Evolutionary conservation across 1,140 invertebrate genomes (phyloP).

Genomic region (Watersipora subatra): DNA sequence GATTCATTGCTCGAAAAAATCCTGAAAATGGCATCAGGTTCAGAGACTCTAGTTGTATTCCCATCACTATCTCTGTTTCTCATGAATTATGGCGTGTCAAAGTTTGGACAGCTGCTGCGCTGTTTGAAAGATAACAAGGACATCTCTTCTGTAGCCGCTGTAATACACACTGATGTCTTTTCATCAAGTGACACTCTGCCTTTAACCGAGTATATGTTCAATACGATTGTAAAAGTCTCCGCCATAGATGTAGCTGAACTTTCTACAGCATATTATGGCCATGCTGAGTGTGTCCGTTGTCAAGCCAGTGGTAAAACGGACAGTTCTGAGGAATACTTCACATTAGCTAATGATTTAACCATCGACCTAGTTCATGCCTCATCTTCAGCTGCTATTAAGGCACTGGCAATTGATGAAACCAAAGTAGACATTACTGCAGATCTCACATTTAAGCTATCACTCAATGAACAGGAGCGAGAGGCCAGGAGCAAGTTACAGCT

Average conservation of each 20-base stretch:
- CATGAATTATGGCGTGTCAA: background rate
- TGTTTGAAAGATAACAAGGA: background rate
- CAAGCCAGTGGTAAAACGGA: background rate
- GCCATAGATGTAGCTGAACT: background rate
- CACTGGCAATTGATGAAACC: background rate
- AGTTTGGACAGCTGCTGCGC: background rate
- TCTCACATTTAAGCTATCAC: constrained; percentile 36
- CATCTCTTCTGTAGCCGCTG: background rate
- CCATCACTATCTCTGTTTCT: background rate
- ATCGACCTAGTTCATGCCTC: background rate
- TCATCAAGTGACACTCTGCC: background rate
- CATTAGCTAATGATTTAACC: background rate
- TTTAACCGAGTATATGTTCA: background rate
- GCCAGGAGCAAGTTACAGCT: constrained; percentile 29
- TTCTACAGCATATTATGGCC: background rate
- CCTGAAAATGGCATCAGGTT: background rate
- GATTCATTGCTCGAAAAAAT: background rate
- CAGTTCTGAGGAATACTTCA: background rate
- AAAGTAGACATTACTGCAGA: constrained; percentile 32
- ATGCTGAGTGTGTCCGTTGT: background rate
- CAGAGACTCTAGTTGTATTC: background rate
- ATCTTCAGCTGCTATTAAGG: background rate
- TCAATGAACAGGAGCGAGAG: constrained; percentile 35
- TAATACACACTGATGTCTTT: background rate
- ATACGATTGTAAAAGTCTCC: background rate